Base-by-base conservation (phyloP, 2,888 invertebrate genomes). In the Chelonus formosanus region DNA sequence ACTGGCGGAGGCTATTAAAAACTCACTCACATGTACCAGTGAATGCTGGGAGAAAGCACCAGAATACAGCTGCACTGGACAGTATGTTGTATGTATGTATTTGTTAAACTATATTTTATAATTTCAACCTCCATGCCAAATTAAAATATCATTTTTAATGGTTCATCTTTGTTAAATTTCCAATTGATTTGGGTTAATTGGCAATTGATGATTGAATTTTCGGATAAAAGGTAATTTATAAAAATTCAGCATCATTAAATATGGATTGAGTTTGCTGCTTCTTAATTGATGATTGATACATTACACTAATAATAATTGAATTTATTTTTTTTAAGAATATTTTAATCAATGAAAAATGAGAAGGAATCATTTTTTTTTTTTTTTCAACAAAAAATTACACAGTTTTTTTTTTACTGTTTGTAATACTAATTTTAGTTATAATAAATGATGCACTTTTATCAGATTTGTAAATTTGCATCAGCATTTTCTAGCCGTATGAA, bases 1-100 rank as follows among this genome's bases (percentile, higher is more conserved):
- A 32, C 35, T 58, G 58, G 58, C 58, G 35, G 48, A 36, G 48
- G 58, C 48, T 52, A 52, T 52, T 52, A 52, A 52, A 52, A 52
- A 52, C 32, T 34, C 34, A 52, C 52, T 52, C 52, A 32, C 52
- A 52, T 52, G 34, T 52, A 32, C 52, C 31, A 52, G 52, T 32
- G 52, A 34, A 52, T 52, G 52, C 31, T 52, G 52, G 52, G 52
- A 32, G 8, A 52, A 52, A 52, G 34, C 52, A 32, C 52, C 32
- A 32, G 32, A 52, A 34, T 34, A 52, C 52, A 52, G 52, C 52
- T 52, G 52, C 31, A 52, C 6, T 32, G 34, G 52, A 52, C 52
- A 52, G 52, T 8, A 52, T 32, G 31, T 52, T 32, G 7, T 52
- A 48, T 5, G 32, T 52, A 52, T 31, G 34, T 32, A 52, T 34